These are phyloP conservation scores for Notiomystis cincta DNA, from an alignment of 2,113 vertebrate species.

Conservation along the genomic window DNA sequence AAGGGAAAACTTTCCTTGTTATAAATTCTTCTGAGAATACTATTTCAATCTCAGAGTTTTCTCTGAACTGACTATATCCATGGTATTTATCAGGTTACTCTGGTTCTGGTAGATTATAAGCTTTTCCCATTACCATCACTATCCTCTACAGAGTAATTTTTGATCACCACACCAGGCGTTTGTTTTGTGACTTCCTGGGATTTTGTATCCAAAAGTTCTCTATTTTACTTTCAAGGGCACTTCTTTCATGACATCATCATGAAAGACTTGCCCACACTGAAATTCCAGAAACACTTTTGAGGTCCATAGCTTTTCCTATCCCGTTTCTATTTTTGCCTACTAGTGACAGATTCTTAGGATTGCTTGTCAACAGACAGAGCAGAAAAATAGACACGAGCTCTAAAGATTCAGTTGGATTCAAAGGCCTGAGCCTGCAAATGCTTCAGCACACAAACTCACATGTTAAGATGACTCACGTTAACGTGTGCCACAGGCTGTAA, in stretches of 20 bases:
- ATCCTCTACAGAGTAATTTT: not conserved
- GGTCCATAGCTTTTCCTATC: not conserved
- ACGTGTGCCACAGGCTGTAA: not conserved
- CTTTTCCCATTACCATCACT: not conserved
- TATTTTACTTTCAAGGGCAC: not conserved
- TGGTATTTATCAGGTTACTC: not conserved
- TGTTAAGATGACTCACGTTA: fast-evolving
- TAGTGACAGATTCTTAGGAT: slow-evolving; percentile 26
- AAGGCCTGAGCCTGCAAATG: not conserved
- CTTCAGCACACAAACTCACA: not conserved
- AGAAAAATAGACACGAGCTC: not conserved
- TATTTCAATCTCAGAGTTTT: not conserved
- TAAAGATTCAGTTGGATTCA: not conserved
- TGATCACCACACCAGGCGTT: not conserved
- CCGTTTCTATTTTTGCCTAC: not conserved
- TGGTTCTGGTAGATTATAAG: not conserved
- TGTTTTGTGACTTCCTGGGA: not conserved
- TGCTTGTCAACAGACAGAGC: not conserved
- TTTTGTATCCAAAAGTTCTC: not conserved
- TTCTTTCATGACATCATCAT: not conserved
- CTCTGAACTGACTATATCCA: not conserved
- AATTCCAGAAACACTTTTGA: slow-evolving; percentile 16
- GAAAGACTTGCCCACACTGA: not conserved
- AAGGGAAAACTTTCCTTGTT: not conserved
- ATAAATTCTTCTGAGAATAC: not conserved